These are phyloP conservation scores for Bufo gargarizans DNA, from an alignment of 2,113 vertebrate species.

Conservation along the genomic window DNA sequence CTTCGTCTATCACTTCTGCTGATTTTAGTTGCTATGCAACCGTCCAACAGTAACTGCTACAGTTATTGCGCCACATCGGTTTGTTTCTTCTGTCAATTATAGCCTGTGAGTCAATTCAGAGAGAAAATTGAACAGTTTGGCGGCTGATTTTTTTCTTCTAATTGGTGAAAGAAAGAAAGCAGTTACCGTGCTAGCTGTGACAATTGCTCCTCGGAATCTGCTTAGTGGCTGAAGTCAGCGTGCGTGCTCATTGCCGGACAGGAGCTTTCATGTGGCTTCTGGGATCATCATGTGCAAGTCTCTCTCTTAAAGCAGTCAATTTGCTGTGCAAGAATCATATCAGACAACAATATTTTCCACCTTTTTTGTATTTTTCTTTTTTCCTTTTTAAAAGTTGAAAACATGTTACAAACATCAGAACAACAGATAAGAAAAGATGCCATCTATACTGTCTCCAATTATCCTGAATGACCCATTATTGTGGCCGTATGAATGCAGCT, in stretches of 20 bases:
- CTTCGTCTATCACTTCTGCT: constrained; percentile 27
- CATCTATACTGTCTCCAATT: neutral
- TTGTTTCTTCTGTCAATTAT: constrained; percentile 59
- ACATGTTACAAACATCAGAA: neutral
- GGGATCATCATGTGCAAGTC: constrained; percentile 46
- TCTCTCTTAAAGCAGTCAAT: constrained; percentile 43
- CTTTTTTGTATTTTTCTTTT: neutral
- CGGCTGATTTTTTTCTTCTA: constrained; percentile 50
- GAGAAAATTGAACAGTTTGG: constrained; percentile 58
- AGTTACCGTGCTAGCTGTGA: constrained; percentile 42
- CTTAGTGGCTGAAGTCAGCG: constrained; percentile 55
- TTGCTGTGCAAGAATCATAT: constrained; percentile 48
- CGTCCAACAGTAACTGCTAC: constrained; percentile 50
- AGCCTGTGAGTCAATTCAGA: constrained; percentile 56
- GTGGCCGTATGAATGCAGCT: neutral
- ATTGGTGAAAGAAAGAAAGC: constrained; percentile 59
- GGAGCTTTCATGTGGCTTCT: constrained; percentile 36
- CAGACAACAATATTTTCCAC: constrained; percentile 33
- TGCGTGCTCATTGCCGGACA: constrained; percentile 48
- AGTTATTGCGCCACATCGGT: constrained; percentile 56
- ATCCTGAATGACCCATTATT: neutral
- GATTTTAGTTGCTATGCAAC: constrained; percentile 57
- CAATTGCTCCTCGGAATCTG: constrained; percentile 54
- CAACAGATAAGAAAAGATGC: neutral
- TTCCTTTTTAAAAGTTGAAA: neutral